These are phyloP conservation scores for Acrocyrtus sp. DNA, from an alignment of 2,888 invertebrate genomes.

Conservation along the genomic window DNA sequence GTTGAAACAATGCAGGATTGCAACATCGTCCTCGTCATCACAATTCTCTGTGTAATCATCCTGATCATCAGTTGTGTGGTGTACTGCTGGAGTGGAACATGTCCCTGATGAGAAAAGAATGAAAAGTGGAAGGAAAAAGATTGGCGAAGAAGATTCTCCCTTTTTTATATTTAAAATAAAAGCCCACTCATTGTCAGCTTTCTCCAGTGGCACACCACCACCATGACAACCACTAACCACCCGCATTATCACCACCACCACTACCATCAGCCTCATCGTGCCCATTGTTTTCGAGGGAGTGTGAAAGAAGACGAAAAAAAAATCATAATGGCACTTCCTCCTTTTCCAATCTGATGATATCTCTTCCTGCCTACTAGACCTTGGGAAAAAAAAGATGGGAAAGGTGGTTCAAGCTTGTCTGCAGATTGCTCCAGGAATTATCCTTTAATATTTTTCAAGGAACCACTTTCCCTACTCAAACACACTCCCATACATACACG, in stretches of 20 bases:
- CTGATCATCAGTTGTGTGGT: neutral
- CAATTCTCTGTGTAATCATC: neutral
- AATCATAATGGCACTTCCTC: neutral
- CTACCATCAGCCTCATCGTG: neutral
- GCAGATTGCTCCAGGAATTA: neutral
- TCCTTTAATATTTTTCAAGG: neutral
- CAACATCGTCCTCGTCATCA: neutral
- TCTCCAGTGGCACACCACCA: no score
- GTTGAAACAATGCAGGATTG: no score
- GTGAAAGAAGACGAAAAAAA: neutral
- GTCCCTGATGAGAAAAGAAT: neutral
- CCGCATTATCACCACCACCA: constrained; percentile 10
- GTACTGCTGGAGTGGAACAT: neutral
- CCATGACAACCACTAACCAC: constrained; percentile 5
- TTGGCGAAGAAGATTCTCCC: neutral
- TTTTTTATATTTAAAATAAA: no score
- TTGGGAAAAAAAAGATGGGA: neutral
- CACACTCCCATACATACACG: no score
- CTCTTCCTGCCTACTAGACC: no score
- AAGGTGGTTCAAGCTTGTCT: neutral
- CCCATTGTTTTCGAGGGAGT: neutral
- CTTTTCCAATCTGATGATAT: neutral
- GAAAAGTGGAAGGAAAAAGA: neutral
- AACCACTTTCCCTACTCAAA: no score
- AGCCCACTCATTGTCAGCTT: no score